Conservation (phyloP, 2,113 vertebrate species). For the Actenoides lindsayi region DNA sequence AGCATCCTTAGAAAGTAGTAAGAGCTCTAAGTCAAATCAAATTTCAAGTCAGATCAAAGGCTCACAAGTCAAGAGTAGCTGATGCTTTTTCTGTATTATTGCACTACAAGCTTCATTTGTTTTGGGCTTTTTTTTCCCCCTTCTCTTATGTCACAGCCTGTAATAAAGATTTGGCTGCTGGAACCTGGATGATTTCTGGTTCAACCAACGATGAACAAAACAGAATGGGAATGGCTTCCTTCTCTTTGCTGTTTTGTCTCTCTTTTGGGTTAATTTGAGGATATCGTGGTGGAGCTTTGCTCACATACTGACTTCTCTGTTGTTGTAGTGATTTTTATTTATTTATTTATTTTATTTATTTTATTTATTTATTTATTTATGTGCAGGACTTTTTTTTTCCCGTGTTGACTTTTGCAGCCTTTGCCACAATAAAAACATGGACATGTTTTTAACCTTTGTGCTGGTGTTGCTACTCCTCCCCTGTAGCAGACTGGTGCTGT, state of each 20-base stretch:
- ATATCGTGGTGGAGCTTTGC: not conserved
- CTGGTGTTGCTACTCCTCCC: not conserved
- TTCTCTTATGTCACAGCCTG: not conserved
- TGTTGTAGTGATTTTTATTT: too few relatives aligned
- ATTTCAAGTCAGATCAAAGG: not conserved
- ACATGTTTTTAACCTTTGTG: fast-evolving
- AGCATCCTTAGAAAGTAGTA: not conserved
- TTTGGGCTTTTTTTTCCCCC: not conserved
- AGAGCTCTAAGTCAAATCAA: not conserved
- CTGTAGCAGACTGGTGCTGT: not conserved
- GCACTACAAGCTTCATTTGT: not conserved
- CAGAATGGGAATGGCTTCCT: not conserved
- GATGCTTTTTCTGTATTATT: not conserved
- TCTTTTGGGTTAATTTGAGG: not conserved
- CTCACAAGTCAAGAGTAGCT: not conserved
- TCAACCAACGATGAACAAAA: not conserved
- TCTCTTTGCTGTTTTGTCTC: not conserved
- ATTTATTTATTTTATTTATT: too few relatives aligned
- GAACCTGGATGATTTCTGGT: not conserved
- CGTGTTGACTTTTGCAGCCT: not conserved
- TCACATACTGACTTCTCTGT: not conserved
- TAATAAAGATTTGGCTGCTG: not conserved
- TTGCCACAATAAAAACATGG: not conserved
- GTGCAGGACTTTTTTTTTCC: not conserved
- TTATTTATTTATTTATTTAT: too few relatives aligned